Evolutionary conservation across 2,888 invertebrate species (phyloP).

Genomic region (Deilephila elpenor): DNA sequence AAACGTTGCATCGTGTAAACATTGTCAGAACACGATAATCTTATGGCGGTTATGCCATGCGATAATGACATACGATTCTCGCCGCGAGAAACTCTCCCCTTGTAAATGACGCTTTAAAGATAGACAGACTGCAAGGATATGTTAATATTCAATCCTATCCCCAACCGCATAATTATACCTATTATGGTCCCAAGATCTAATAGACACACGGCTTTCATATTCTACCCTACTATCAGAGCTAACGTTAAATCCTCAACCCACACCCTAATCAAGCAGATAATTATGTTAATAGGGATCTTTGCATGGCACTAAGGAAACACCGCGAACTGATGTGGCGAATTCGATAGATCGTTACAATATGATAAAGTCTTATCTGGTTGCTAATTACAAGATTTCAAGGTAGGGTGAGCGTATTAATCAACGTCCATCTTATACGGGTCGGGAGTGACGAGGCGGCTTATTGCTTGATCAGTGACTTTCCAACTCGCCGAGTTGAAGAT

Average conservation of each 20-base stretch:
- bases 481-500: conserved; percentile 35
- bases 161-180: background rate
- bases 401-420: conserved; percentile 67
- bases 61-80: too few relatives aligned
- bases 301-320: conserved; percentile 4
- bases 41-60: too few relatives aligned
- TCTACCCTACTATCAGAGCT: background rate
- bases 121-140: too few relatives aligned
- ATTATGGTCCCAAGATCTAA: background rate
- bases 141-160: too few relatives aligned
- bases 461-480: conserved; percentile 37
- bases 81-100: too few relatives aligned
- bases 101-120: too few relatives aligned
- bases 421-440: conserved; percentile 58
- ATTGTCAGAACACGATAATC: too few relatives aligned
- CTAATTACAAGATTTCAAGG: conserved; percentile 57
- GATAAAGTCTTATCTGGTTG: conserved; percentile 53
- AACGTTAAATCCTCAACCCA: background rate
- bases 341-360: conserved; percentile 27
- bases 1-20: too few relatives aligned
- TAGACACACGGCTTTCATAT: background rate
- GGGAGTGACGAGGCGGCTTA: conserved; percentile 39
- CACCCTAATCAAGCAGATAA: conserved; percentile 1
- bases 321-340: conserved; percentile 3
- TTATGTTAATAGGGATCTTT: conserved; percentile 6